A percentile compares a stretch with the other conserved stretches of the same genome.
Evolutionary conservation across 2,797 vertebrate species (phyloP).

Genomic region (Momotus momota): DNA sequence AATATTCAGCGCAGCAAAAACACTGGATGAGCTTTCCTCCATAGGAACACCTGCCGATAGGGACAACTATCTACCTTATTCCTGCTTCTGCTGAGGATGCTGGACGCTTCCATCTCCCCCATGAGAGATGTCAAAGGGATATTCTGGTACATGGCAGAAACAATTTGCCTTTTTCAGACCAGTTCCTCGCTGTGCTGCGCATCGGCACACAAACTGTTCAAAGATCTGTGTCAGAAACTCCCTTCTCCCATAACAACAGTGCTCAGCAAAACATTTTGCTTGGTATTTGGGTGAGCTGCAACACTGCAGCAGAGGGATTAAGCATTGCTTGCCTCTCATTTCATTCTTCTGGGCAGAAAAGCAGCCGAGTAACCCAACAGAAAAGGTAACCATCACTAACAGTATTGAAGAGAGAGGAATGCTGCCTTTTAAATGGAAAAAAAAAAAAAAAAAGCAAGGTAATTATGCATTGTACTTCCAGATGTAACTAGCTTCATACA

Average conservation of each 20-base stretch:
- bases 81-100: neutral
- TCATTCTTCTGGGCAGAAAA: neutral
- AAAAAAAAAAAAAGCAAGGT: conserved; percentile 10
- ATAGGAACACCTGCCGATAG: neutral
- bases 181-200: fast-evolving
- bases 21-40: neutral
- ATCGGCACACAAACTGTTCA: fast-evolving
- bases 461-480: neutral
- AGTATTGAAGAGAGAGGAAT: neutral
- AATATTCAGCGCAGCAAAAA: neutral
- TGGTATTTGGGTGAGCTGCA: neutral
- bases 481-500: neutral
- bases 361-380: neutral
- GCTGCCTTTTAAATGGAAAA: neutral
- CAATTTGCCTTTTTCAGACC: neutral
- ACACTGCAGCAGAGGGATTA: neutral
- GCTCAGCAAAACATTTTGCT: neutral
- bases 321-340: neutral
- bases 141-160: neutral
- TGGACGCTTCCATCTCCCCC: neutral
- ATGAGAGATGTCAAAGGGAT: neutral
- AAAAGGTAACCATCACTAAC: neutral
- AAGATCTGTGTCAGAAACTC: neutral
- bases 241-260: neutral
- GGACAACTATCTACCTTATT: neutral